Evolutionary conservation across 2,888 invertebrate species (phyloP).

Genomic region (Smittia aterrima): DNA sequence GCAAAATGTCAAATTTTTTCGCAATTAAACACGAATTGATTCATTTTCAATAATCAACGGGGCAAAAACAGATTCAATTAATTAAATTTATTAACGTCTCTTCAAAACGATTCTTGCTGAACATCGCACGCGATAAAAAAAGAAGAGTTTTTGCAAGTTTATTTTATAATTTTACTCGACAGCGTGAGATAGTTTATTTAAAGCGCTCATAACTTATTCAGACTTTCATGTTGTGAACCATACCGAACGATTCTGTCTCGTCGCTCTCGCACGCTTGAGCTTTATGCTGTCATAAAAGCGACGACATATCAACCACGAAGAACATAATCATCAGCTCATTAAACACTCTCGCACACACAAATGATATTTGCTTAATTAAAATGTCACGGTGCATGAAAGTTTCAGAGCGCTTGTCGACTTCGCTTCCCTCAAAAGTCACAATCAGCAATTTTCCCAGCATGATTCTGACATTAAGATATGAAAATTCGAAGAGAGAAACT

Average conservation of each 20-base stretch:
- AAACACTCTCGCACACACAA: constrained; percentile 1
- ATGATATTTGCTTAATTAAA: constrained; percentile 26
- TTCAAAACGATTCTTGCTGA: neutral
- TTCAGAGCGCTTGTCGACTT: neutral
- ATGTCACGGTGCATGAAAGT: neutral
- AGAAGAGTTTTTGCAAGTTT: no score
- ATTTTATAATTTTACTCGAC: neutral
- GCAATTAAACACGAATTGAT: no score
- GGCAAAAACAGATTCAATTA: no score
- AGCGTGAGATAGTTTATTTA: neutral
- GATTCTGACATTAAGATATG: no score
- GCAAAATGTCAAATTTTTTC: no score
- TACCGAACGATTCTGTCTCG: neutral
- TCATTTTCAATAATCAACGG: no score
- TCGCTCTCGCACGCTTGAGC: neutral
- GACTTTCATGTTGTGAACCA: neutral
- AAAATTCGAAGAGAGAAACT: no score
- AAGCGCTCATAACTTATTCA: neutral
- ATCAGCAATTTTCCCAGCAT: constrained; percentile 30
- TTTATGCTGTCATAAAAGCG: neutral
- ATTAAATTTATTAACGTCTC: no score
- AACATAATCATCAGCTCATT: constrained; percentile 36
- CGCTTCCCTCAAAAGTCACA: constrained; percentile 12
- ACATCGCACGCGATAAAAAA: no score
- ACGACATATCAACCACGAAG: constrained; percentile 7